Base-by-base conservation (phyloP, 2,888 invertebrate genomes). In the Timema podura region DNA sequence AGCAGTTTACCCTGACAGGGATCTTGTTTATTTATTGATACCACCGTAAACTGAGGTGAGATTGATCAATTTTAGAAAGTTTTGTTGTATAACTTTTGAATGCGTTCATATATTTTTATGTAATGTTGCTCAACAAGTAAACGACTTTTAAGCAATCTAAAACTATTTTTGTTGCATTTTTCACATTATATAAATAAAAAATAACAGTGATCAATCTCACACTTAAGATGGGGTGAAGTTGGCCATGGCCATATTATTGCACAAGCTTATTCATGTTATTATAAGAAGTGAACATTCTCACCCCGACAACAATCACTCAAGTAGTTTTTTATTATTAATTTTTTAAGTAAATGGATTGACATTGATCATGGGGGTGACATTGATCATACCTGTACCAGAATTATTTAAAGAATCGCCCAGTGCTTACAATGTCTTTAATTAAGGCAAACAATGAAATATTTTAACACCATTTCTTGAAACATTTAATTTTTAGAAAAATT, bases 361-460 rank as follows among this genome's bases (percentile, higher is more conserved):
- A 65, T 46, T 47, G 45, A 65, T 48, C 16, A 46, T 65, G n/a
- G 59, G 15, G 59, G 59, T 59, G 59, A 59, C 9, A 59, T 59
- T 59, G 15, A 59, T 6, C 8, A 5, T 3, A 30, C 30, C 30
- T 1, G 30, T 30, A 30, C 30, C 30, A 30, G 30, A 30, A 30
- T 30, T 30, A 30, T 30, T 30, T 30, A 30, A 30, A 30, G 30
- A 30, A 30, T 30, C 30, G 30, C 3, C 30, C 30, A 30, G 30
- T 30, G 30, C 30, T 30, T 30, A 30, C 30, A 30, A 30, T 30
- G 30, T 30, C 30, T 30, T 30, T 30, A 30, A 30, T 30, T 30
- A 30, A 30, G 1, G 30, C 30, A 30, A 30, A 30, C 30, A 30
- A 30, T 30, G 30, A 30, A 1, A 30, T 30, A n/a, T 30, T 30